Conservation (phyloP, 2,888 invertebrate genomes). For the Dinocampus coccinellae region DNA sequence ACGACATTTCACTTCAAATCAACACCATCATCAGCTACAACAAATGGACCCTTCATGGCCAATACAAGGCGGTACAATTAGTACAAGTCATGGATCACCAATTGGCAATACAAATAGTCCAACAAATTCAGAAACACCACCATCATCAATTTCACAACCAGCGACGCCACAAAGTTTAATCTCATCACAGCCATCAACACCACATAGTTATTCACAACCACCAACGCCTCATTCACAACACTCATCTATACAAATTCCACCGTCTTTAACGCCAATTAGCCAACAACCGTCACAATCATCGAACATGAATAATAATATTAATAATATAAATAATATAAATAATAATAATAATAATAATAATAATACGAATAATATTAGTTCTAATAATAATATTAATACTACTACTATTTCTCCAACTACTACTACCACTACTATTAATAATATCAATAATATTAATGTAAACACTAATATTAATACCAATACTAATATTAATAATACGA, state of each 20-base stretch:
- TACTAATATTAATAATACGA: neutral
- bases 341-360: neutral
- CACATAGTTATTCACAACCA: slow-evolving; percentile 64
- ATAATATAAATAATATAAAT: neutral
- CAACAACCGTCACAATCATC: slow-evolving; percentile 58
- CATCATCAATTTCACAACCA: slow-evolving; percentile 62
- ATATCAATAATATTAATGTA: neutral
- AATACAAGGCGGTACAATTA: slow-evolving; percentile 87
- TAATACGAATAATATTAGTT: neutral
- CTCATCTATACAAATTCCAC: slow-evolving; percentile 46
- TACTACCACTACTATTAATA: too few species aligned
- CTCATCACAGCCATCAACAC: slow-evolving; percentile 65
- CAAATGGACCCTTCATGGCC: slow-evolving; percentile 76
- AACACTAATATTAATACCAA: neutral
- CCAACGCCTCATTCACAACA: slow-evolving; percentile 63
- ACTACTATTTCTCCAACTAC: too few species aligned
- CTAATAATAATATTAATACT: too few species aligned
- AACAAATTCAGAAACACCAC: slow-evolving; percentile 71
- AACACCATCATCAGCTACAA: neutral
- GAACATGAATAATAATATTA: slow-evolving; percentile 32
- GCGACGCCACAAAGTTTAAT: slow-evolving; percentile 64
- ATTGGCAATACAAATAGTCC: slow-evolving; percentile 72
- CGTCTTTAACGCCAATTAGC: slow-evolving; percentile 46
- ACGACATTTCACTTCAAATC: slow-evolving; percentile 66
- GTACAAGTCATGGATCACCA: slow-evolving; percentile 85